These are phyloP conservation scores for Lagria hirta DNA, from an alignment of 2,888 invertebrate genomes.

Conservation along the genomic window DNA sequence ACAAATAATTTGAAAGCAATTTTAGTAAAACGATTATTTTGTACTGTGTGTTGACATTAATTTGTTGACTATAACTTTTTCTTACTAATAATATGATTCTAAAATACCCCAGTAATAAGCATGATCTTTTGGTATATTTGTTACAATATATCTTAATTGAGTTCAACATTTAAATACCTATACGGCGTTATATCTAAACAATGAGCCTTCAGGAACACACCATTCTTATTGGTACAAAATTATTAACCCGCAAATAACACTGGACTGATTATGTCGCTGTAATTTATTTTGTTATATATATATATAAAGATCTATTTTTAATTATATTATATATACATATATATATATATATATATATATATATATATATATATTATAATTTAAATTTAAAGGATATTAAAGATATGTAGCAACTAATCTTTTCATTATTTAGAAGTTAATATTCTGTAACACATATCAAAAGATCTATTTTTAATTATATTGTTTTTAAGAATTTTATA, in stretches of 20 bases:
- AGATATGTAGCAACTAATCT: slow-evolving; percentile 20
- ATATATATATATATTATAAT: slow-evolving; percentile 14
- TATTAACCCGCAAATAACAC: slow-evolving; percentile 15
- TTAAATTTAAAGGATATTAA: slow-evolving; percentile 3
- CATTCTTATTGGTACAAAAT: slow-evolving; percentile 26
- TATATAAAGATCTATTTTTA: too few relatives aligned
- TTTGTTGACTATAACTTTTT: slow-evolving; percentile 21
- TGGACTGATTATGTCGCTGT: slow-evolving; percentile 10
- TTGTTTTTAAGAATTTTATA: too few relatives aligned
- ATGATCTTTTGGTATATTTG: slow-evolving; percentile 15
- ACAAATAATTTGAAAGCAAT: slow-evolving; percentile 40
- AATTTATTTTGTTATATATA: slow-evolving; percentile 6
- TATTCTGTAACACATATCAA: slow-evolving; percentile 21
- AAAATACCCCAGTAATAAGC: slow-evolving; percentile 18
- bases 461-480: slow-evolving; percentile 1
- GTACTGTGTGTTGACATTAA: slow-evolving; percentile 37
- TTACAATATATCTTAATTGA: slow-evolving; percentile 17
- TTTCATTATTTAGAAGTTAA: slow-evolving; percentile 6
- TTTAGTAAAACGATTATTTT: slow-evolving; percentile 37
- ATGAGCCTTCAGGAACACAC: slow-evolving; percentile 29
- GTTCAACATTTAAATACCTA: slow-evolving; percentile 14
- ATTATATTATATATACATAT: too few relatives aligned
- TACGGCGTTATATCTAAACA: slow-evolving; percentile 18
- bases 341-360: too few relatives aligned
- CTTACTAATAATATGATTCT: slow-evolving; percentile 18